These are phyloP conservation scores for Tetragonula carbonaria DNA, from an alignment of 2,888 invertebrate genomes.

Conservation along the genomic window DNA sequence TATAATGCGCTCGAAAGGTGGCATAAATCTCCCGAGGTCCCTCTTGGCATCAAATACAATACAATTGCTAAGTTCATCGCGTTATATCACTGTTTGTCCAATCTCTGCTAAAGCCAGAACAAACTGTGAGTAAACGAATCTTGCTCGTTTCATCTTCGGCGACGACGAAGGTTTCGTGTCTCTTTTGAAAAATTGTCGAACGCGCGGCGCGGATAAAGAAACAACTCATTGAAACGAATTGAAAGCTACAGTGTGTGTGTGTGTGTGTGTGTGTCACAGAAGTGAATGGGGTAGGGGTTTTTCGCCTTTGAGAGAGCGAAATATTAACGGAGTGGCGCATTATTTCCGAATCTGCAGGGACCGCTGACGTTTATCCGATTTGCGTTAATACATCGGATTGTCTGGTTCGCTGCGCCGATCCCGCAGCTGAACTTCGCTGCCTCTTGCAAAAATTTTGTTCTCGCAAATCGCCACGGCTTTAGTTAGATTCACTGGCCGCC, in stretches of 20 bases:
- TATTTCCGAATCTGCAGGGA: slow-evolving; percentile 32
- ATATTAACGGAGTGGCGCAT: slow-evolving; percentile 28
- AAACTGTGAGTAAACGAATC: background rate
- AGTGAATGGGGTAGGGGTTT: background rate
- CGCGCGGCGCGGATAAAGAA: background rate
- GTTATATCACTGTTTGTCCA: background rate
- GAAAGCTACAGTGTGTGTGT: slow-evolving; percentile 12
- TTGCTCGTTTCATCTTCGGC: background rate
- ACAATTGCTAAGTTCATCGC: background rate
- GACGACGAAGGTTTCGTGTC: background rate
- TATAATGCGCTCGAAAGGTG: too few relatives aligned
- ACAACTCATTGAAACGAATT: slow-evolving; percentile 2
- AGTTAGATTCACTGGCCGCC: background rate
- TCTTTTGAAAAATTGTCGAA: background rate
- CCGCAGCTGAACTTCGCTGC: background rate
- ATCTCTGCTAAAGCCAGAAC: background rate
- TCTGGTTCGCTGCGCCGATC: slow-evolving; percentile 11
- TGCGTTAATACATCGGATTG: slow-evolving; percentile 23
- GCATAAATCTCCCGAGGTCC: too few relatives aligned
- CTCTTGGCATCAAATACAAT: too few relatives aligned
- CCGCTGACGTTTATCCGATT: slow-evolving; percentile 39
- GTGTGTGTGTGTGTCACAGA: too few relatives aligned
- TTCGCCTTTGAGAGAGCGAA: slow-evolving; percentile 2
- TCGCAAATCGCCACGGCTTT: background rate
- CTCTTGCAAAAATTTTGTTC: background rate